A percentile compares a stretch with the other conserved stretches of the same genome.
Conservation (phyloP, 2,113 vertebrate species). For the Chloroceryle aenea region DNA sequence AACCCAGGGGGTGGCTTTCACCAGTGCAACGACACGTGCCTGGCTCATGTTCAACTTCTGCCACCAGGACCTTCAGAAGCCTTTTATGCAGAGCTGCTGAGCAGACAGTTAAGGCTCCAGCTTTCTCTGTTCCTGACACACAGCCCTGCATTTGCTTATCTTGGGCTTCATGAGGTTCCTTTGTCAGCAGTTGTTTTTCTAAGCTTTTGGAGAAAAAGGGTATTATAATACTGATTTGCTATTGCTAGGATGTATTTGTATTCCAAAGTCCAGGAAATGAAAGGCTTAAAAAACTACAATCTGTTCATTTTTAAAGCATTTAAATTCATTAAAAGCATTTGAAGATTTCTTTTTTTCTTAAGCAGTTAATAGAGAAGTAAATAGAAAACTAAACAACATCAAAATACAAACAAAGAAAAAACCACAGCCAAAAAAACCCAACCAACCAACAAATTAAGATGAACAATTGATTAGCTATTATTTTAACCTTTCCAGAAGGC, state of each 20-base stretch:
- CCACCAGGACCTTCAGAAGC: fast-evolving
- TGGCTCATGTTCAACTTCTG: not conserved
- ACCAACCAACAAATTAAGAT: not conserved
- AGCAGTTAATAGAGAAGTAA: not conserved
- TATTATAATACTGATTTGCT: not conserved
- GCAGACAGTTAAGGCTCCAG: not conserved
- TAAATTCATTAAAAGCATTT: not conserved
- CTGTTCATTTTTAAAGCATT: slow-evolving; percentile 36
- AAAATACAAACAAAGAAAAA: not conserved
- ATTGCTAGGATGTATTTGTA: slow-evolving; percentile 5
- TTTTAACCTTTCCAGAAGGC: slow-evolving; percentile 43
- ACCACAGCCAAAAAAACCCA: not conserved
- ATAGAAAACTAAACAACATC: not conserved
- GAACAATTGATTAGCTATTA: slow-evolving; percentile 14
- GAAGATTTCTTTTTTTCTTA: slow-evolving; percentile 19
- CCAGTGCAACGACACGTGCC: not conserved
- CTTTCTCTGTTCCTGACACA: not conserved
- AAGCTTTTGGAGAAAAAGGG: not conserved
- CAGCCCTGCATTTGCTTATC: not conserved
- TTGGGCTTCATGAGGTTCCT: not conserved
- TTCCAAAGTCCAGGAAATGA: slow-evolving; percentile 13
- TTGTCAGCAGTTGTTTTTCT: slow-evolving; percentile 10
- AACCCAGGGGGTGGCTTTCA: not conserved
- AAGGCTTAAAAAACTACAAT: slow-evolving; percentile 21
- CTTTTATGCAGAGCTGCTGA: not conserved